Base-by-base conservation (phyloP, 2,888 invertebrate genomes). In the Philereme vetulata region DNA sequence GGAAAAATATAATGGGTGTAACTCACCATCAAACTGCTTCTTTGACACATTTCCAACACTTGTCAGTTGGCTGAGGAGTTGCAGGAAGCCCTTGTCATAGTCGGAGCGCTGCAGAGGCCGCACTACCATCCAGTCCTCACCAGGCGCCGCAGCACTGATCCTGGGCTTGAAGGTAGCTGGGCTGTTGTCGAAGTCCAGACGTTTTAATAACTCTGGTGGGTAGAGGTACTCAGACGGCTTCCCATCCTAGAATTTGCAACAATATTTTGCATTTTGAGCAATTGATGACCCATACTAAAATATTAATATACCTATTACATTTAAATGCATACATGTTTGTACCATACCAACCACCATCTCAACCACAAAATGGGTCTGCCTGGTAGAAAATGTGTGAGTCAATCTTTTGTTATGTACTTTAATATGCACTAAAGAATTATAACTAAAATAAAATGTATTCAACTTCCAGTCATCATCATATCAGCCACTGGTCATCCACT, bases 11-110 rank as follows among this genome's bases (percentile, higher is more conserved):
- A 21, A 21, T 38, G 6, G 3, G 3, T 8, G 35, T 32, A 45
- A 40, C 94, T 92, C 92, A 98, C 98, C 95, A 90, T 95, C 92
- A 93, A 97, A 98, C 75, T 96, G 95, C 72, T 96, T 95, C 74
- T 94, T 93, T 35, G 94, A 92, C 32, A 98, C 93, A 83, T 96
- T 95, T 62, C 98, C 98, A 11, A 98, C 97, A 64, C 93, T 93
- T 3, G 98, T 98, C 43, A 98, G 92, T 82, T 98, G 97, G 4
- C 95, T 92, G 7, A 98, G 90, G 51, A 98, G 88, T 72, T 96
- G 93, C 55, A 97, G 81, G 78, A 96, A 98, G 0, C 98, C 98
- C 88, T 95, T 96, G 70, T 97, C 95, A 84, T 95, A 98, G 80
- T 98, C 98, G 0, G 93, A 94, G 50, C 95, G 90, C 80, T 95